These are phyloP conservation scores for Bombylius major DNA, from an alignment of 2,888 invertebrate species.

Conservation along the genomic window DNA sequence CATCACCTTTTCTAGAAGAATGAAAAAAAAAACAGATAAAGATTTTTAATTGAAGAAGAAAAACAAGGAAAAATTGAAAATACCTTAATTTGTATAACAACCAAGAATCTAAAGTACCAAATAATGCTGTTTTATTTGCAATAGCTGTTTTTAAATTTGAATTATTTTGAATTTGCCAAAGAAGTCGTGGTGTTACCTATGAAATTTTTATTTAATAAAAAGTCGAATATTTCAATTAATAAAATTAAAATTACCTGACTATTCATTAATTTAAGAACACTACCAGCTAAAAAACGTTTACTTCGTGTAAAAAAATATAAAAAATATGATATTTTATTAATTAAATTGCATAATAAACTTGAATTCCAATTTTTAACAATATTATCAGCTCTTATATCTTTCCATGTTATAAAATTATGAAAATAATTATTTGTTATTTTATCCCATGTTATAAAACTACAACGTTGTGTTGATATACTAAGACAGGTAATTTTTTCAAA, in stretches of 20 bases:
- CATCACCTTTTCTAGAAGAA: conserved; percentile 23
- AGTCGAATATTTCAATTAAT: not conserved
- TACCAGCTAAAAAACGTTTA: conserved; percentile 71
- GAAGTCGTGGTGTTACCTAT: conserved; percentile 62
- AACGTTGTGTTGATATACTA: conserved; percentile 69
- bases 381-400: conserved; percentile 64
- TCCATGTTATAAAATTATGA: conserved; percentile 85
- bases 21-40: not conserved
- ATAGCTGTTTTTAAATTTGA: conserved; percentile 53
- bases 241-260: conserved; percentile 50
- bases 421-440: conserved; percentile 57
- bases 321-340: conserved; percentile 37
- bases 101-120: conserved; percentile 91
- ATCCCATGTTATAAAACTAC: conserved; percentile 78
- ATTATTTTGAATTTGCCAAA: conserved; percentile 67
- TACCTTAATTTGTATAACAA: conserved; percentile 64
- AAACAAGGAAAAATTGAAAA: not conserved
- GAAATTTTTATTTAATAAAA: conserved; percentile 4
- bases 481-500: conserved; percentile 60
- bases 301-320: conserved; percentile 66
- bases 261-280: conserved; percentile 73
- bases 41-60: not conserved
- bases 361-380: conserved; percentile 66
- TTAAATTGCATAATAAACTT: conserved; percentile 55
- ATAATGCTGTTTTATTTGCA: conserved; percentile 51